Percentiles rank a stretch among this genome's conserved stretches.
Evolutionary conservation across 2,888 invertebrate species (phyloP).

Genomic region (Dugesia japonica): DNA sequence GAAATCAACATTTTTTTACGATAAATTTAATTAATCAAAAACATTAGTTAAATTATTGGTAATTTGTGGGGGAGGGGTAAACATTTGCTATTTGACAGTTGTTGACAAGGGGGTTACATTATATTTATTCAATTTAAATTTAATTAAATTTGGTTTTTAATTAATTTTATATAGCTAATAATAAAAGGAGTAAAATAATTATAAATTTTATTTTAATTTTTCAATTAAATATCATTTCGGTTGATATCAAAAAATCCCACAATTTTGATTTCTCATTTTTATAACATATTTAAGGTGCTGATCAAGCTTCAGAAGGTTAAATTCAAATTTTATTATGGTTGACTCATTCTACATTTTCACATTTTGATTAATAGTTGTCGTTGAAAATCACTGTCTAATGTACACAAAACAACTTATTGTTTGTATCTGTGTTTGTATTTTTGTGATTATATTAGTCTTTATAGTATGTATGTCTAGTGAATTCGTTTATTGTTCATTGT

Average conservation of each 20-base stretch:
- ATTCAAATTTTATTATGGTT: too few relatives aligned
- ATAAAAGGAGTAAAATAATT: not conserved
- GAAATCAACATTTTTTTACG: conserved; percentile 49
- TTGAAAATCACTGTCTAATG: not conserved
- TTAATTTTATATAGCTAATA: too few relatives aligned
- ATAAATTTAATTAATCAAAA: not conserved
- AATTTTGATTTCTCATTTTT: not conserved
- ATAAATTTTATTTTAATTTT: too few relatives aligned
- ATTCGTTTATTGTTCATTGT: too few relatives aligned
- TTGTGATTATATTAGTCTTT: not conserved
- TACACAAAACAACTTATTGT: not conserved
- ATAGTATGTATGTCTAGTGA: not conserved
- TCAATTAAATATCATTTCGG: too few relatives aligned
- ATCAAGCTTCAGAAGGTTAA: not conserved
- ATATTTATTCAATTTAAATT: conserved; percentile 6
- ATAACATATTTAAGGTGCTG: not conserved
- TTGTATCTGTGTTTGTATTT: not conserved
- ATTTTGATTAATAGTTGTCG: not conserved
- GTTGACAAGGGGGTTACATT: too few relatives aligned
- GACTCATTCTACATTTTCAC: not conserved
- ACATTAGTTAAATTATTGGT: too few relatives aligned
- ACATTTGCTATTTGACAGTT: too few relatives aligned
- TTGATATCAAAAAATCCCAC: not conserved
- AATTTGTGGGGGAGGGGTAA: too few relatives aligned
- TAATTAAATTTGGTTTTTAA: not conserved